phyloP scores from a whole-genome alignment of 1,140 invertebrate genomes.

The Tetramorium parvispinum region DNA sequence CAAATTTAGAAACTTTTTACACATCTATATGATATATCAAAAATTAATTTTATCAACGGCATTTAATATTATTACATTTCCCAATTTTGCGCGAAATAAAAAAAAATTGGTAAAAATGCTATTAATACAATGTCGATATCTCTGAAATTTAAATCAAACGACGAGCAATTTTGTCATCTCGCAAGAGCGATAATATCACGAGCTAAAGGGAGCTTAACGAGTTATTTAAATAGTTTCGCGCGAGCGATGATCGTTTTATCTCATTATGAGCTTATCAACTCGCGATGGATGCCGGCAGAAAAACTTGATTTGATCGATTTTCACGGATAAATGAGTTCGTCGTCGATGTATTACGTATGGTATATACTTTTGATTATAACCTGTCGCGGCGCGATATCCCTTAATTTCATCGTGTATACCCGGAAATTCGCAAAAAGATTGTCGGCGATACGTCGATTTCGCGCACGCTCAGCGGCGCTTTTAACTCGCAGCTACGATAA shows the following conservation, averaged over 20 bases:
- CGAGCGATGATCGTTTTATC: slow-evolving; percentile 33
- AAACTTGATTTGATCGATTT: slow-evolving; percentile 45
- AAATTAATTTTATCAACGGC: slow-evolving; percentile 5
- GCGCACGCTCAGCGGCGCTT: slow-evolving; percentile 2
- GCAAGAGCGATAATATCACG: slow-evolving; percentile 25
- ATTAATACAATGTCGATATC: neutral
- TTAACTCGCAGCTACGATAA: slow-evolving; percentile 45
- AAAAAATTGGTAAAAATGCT: neutral
- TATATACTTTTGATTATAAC: slow-evolving; percentile 23
- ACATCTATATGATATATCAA: neutral
- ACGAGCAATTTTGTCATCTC: slow-evolving; percentile 23
- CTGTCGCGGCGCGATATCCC: neutral
- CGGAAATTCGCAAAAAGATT: slow-evolving; percentile 6
- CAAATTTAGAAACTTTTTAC: neutral
- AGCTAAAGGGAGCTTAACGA: slow-evolving; percentile 16
- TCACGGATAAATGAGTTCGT: slow-evolving; percentile 1
- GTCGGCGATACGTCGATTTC: slow-evolving; percentile 37
- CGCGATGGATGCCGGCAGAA: slow-evolving; percentile 5
- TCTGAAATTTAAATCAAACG: slow-evolving; percentile 27
- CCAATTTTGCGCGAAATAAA: neutral
- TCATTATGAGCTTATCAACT: slow-evolving; percentile 50
- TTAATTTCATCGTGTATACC: neutral
- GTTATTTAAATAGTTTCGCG: slow-evolving; percentile 50
- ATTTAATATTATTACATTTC: slow-evolving; percentile 12
- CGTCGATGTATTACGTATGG: neutral